These are phyloP conservation scores for Petrocephalus sullivani DNA, from an alignment of 2,797 vertebrate genomes.

Conservation along the genomic window DNA sequence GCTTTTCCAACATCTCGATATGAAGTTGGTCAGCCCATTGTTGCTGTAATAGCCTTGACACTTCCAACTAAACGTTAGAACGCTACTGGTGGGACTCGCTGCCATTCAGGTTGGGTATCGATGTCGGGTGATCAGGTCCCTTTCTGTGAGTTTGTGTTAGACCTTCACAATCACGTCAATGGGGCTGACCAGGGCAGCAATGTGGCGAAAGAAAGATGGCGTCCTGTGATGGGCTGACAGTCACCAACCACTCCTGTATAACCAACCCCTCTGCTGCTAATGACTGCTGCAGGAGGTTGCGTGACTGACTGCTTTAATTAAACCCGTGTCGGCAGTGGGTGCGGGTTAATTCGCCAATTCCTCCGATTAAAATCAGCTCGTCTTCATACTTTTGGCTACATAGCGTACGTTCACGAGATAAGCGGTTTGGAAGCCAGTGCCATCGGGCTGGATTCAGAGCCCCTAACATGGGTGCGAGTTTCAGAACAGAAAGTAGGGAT, in stretches of 20 bases:
- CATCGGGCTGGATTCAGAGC: background rate
- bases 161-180: background rate
- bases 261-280: background rate
- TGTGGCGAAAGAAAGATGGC: background rate
- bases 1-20: background rate
- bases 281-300: background rate
- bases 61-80: background rate
- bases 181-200: background rate
- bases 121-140: background rate
- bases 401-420: background rate
- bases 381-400: background rate
- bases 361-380: background rate
- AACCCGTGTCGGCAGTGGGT: background rate
- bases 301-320: background rate
- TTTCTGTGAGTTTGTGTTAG: background rate
- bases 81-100: background rate
- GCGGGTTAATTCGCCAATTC: background rate
- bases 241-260: background rate
- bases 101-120: background rate
- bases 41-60: background rate
- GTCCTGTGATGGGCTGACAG: background rate
- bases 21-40: background rate
- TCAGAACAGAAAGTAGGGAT: conserved; percentile 7
- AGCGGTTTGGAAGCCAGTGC: background rate
- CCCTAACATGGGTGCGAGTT: background rate